Base-by-base conservation (phyloP, 1,140 invertebrate genomes). In the Trissolcus basalis region DNA sequence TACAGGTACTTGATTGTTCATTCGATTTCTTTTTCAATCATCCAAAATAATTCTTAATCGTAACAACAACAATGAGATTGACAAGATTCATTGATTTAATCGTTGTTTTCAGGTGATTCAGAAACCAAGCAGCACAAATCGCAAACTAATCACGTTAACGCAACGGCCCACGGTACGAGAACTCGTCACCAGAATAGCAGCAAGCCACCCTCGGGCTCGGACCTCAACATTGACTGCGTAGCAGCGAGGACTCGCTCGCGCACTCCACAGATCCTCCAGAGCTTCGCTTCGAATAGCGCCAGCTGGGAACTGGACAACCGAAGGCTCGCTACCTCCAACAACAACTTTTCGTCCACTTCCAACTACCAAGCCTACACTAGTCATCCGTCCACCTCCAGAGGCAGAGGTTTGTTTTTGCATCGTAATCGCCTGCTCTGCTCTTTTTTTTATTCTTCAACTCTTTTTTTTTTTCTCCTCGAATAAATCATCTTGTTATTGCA, bases 241-340 rank as follows among this genome's bases (percentile, higher is more conserved):
- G 87, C 87, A n/a, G 85, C 85, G 15, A 81, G 86, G 16, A 88
- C 87, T 16, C 82, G 87, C 63, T 88, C 87, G 27, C 81, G 86
- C 74, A 87, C 86, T 1, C 85, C 85, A 36, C 85, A 88, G 72
- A 85, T 80, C 78, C 76, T 81, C 14, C 84, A 84, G 71, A 77
- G 50, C 47, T 79, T 79, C 47, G 67, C 75, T n/a, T 84, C 84
- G 58, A 70, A 61, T 12, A 78, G 27, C 49, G 59, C 51, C 50
- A 8, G 68, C 43, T 81, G 70, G 58, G 83, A 76, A 13, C 80
- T 72, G 54, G 81, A 71, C 53, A 84, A 73, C 58, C 80, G 82
- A 73, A 85, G 85, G 61, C 65, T 78, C 36, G 80, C 79, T 2
- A 61, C 68, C 10, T 78, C 79, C 3, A 81, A 83, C 33, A 79